Conservation (phyloP, 2,797 vertebrate genomes). For the Bovichtus variegatus region DNA sequence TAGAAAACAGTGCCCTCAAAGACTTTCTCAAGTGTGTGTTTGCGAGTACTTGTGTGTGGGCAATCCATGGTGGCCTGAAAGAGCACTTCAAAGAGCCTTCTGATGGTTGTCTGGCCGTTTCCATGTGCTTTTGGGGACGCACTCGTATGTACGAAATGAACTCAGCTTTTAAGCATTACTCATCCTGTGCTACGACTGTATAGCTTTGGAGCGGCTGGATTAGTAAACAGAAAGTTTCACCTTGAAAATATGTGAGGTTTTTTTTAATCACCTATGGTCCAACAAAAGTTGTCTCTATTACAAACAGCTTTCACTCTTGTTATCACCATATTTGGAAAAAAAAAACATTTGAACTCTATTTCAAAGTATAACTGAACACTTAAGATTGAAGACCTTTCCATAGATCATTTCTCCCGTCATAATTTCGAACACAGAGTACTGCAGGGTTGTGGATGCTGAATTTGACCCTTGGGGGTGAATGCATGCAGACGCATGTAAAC, state of each 20-base stretch:
- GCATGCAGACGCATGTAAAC: constrained; percentile 46
- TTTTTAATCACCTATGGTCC: not conserved
- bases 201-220: constrained; percentile 39
- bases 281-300: constrained; percentile 7
- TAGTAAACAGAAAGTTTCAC: constrained; percentile 51
- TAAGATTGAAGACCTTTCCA: not conserved
- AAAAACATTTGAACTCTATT: not conserved
- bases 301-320: not conserved
- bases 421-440: not conserved
- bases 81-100: constrained; percentile 76
- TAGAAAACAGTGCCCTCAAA: constrained; percentile 83
- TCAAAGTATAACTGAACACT: not conserved
- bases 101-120: constrained; percentile 72
- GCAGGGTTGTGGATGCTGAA: constrained; percentile 14
- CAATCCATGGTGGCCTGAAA: constrained; percentile 74
- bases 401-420: not conserved
- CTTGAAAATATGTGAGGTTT: constrained; percentile 35
- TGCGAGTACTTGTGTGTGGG: constrained; percentile 72
- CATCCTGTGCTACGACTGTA: constrained; percentile 45
- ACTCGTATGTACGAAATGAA: constrained; percentile 62
- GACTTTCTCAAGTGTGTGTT: constrained; percentile 78
- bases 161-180: constrained; percentile 66
- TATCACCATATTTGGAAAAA: not conserved
- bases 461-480: constrained; percentile 42
- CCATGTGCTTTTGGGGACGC: constrained; percentile 65